phyloP scores from a whole-genome alignment of 2,888 invertebrate genomes.

The Lepidocyrtoides sp. region DNA sequence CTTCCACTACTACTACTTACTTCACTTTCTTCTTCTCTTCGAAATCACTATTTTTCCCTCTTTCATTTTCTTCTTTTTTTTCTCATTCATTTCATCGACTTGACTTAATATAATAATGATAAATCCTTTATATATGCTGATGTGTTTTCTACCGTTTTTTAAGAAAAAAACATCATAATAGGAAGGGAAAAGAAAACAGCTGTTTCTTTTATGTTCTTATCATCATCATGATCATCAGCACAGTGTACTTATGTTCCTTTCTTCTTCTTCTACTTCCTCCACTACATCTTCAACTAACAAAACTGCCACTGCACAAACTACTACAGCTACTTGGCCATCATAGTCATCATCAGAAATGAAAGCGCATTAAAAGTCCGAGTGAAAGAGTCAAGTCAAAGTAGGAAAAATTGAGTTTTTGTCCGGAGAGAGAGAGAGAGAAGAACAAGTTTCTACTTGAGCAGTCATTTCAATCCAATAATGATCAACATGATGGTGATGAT shows the following conservation, averaged over 20 bases:
- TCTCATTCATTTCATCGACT: neutral
- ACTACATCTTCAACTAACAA: neutral
- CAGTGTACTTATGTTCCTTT: neutral
- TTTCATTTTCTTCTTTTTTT: neutral
- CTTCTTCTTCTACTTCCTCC: neutral
- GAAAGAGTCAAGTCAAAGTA: constrained; percentile 65
- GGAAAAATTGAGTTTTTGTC: constrained; percentile 76
- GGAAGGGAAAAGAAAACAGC: constrained; percentile 6
- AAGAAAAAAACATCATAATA: neutral
- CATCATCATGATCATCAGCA: neutral
- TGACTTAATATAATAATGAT: constrained; percentile 63
- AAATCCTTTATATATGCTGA: constrained; percentile 15
- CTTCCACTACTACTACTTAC: constrained; percentile 37
- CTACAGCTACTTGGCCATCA: neutral
- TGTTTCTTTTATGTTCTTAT: constrained; percentile 47
- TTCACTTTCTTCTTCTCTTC: neutral
- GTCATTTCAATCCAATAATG: constrained; percentile 77
- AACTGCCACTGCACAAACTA: neutral
- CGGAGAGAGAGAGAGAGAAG: constrained; percentile 25
- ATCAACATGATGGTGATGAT: constrained; percentile 65
- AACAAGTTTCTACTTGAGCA: constrained; percentile 78
- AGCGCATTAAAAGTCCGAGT: constrained; percentile 69
- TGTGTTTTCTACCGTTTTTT: neutral
- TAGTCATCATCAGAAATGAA: constrained; percentile 6
- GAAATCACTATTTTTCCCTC: constrained; percentile 42